These are phyloP conservation scores for Pollenia griseotomentosa DNA, from an alignment of 2,888 invertebrate species.

Conservation along the genomic window DNA sequence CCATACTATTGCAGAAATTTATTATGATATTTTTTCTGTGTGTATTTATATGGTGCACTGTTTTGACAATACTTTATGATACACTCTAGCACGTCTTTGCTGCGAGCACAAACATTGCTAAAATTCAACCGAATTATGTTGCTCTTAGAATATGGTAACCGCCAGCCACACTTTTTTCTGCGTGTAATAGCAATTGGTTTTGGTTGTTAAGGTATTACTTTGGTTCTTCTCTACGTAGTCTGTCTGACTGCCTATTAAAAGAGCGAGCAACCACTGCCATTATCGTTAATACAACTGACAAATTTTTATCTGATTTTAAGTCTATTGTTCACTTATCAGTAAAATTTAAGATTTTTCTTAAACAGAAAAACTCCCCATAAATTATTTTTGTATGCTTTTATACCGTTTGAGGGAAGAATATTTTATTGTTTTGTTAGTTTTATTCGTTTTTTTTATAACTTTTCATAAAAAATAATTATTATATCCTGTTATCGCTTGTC, in stretches of 20 bases:
- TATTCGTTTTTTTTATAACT: not conserved
- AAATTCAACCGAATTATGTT: too few relatives aligned
- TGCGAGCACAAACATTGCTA: too few relatives aligned
- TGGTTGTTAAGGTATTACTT: not conserved
- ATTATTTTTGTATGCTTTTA: conserved; percentile 21
- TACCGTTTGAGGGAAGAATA: conserved; percentile 17
- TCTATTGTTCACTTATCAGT: conserved; percentile 19
- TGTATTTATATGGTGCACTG: too few relatives aligned
- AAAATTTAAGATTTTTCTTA: conserved; percentile 13
- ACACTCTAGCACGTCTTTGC: too few relatives aligned
- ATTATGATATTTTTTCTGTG: too few relatives aligned
- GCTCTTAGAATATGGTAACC: too few relatives aligned
- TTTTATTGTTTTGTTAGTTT: conserved; percentile 24
- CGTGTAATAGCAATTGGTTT: not conserved
- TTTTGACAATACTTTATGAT: too few relatives aligned
- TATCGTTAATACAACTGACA: conserved; percentile 19
- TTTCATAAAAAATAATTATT: conserved; percentile 12
- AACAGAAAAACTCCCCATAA: conserved; percentile 13
- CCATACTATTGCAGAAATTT: too few relatives aligned
- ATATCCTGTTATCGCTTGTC: conserved; percentile 17
- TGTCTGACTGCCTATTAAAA: not conserved
- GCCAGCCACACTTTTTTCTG: not conserved
- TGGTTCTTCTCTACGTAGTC: not conserved
- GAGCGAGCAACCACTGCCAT: not conserved
- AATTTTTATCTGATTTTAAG: conserved; percentile 35